phyloP scores from a whole-genome alignment of 2,113 vertebrate genomes.

The Silurus asotus region DNA sequence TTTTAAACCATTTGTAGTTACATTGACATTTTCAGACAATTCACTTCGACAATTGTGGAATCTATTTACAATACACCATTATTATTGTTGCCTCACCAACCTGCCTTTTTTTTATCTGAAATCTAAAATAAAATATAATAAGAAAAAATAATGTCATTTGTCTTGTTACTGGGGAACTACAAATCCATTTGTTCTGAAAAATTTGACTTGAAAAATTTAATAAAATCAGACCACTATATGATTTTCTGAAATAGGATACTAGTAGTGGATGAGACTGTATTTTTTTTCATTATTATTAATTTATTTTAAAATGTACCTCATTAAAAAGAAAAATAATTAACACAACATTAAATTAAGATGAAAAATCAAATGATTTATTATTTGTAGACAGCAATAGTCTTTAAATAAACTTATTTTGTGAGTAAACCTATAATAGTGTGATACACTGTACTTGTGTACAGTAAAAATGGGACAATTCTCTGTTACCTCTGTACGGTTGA shows the following conservation, averaged over 20 bases:
- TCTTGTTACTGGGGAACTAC: not conserved
- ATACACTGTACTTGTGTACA: not conserved
- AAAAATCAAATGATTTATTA: too few species aligned
- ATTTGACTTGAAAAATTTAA: not conserved
- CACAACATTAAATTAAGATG: too few species aligned
- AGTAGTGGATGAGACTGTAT: too few species aligned
- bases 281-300: too few species aligned
- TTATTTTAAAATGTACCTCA: too few species aligned
- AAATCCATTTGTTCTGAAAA: not conserved
- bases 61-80: not conserved
- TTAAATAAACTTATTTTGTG: not conserved
- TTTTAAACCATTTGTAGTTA: not conserved
- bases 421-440: not conserved
- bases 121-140: not conserved
- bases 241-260: not conserved
- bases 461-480: not conserved
- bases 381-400: not conserved
- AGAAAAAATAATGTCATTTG: not conserved
- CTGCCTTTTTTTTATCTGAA: not conserved
- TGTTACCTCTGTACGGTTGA: slow-evolving; percentile 88
- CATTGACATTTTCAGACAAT: not conserved
- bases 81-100: not conserved
- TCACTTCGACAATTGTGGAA: not conserved
- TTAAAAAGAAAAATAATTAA: too few species aligned
- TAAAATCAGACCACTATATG: not conserved